phyloP scores from a whole-genome alignment of 2,797 vertebrate species.

The Pseudotriccus pelzelni region DNA sequence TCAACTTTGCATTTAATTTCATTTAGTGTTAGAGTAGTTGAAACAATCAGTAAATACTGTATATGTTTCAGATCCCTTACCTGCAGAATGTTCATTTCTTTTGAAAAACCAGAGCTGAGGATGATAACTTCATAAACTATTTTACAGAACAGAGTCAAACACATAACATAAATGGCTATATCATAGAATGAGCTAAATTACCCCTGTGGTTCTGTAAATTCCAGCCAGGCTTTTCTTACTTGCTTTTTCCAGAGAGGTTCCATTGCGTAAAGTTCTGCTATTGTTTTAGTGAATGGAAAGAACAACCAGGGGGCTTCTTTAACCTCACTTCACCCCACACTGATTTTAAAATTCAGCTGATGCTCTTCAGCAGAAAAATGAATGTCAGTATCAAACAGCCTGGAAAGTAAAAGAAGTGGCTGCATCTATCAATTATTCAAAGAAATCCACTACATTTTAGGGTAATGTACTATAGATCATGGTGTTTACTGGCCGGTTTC shows the following conservation, averaged over 20 bases:
- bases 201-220: neutral
- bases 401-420: neutral
- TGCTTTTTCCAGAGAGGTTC: neutral
- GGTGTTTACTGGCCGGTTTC: neutral
- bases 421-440: neutral
- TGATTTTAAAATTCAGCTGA: neutral
- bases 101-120: neutral
- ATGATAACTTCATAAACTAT: neutral
- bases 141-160: neutral
- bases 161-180: neutral
- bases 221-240: neutral
- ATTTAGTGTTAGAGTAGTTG: neutral
- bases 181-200: neutral
- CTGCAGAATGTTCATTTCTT: neutral
- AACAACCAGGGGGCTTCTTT: neutral
- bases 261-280: neutral
- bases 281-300: constrained; percentile 11
- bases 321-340: neutral
- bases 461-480: neutral
- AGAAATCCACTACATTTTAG: neutral
- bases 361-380: neutral
- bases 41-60: neutral
- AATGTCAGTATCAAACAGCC: neutral
- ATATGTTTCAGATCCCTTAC: neutral
- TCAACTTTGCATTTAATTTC: neutral